phyloP scores from a whole-genome alignment of 2,888 invertebrate species.

The Tenthredo amoena region DNA sequence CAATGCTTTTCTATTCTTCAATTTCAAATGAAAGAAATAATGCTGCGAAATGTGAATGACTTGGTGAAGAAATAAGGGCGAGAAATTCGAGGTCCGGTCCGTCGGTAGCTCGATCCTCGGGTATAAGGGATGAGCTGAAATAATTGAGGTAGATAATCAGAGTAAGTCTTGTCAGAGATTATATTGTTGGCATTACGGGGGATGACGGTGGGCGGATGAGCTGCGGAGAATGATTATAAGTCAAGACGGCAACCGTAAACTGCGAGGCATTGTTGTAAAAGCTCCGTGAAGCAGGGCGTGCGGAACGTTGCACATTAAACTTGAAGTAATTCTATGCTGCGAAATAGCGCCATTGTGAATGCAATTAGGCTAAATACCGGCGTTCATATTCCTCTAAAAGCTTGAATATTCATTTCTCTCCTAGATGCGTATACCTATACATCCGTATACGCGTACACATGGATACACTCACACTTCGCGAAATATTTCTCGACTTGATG shows the following conservation, averaged over 20 bases:
- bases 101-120: not conserved
- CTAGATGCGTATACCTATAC: not conserved
- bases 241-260: conserved; percentile 45
- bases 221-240: conserved; percentile 35
- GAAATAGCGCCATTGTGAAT: conserved; percentile 53
- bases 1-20: not conserved
- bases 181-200: conserved; percentile 37
- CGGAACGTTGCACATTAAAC: conserved; percentile 52
- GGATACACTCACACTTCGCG: not conserved
- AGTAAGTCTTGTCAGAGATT: conserved; percentile 46
- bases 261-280: conserved; percentile 42
- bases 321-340: conserved; percentile 52
- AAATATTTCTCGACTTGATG: not conserved
- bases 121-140: conserved; percentile 23
- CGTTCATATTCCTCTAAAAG: conserved; percentile 50
- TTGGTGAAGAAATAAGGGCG: not conserved
- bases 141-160: conserved; percentile 44
- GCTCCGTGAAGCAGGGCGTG: not conserved
- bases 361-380: conserved; percentile 54
- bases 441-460: not conserved
- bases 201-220: conserved; percentile 22
- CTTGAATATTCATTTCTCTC: conserved; percentile 45
- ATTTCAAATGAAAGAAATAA: not conserved
- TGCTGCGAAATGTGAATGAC: too few species aligned
- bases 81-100: not conserved